Evolutionary conservation across 1,140 invertebrate species (phyloP), one percentile per base, ranked within the genome.

Genomic region (Sipha flava): DNA sequence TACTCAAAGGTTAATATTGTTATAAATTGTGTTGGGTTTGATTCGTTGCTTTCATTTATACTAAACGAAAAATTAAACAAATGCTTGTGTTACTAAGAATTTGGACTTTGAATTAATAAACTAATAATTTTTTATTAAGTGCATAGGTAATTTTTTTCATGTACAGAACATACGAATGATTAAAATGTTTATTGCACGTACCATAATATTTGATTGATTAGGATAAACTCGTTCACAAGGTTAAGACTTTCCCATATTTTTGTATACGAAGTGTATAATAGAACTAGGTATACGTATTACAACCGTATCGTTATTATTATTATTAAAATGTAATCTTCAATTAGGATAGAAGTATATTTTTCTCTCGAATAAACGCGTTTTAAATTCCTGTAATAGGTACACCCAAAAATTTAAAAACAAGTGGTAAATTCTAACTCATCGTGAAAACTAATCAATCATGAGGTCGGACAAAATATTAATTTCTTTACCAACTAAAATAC

Each of bases 201-300:
- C 64, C 34, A 66, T 37, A 40, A 66, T 23, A 21, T 43, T 66
- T 21, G 64, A 66, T 26, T 43, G 62, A 66, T 66, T 66, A 66
- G 64, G 62, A 66, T 40, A 66, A 66, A 66, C 64, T 37, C 64
- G 64, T 66, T 66, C 64, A 66, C 64, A 66, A 66, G 64, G 64
- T 66, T 66, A 66, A 23, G 34, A 66, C 64, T 66, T 66, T 66
- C 64, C 64, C 37, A 12, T 43, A 40, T 29, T 14, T 31, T 16
- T 31, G 10, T 14, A 26, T 26, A 16, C 12, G 18, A 18, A 29
- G 31, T 5, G 57, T 23, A 59, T 12, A 59, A 6, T 34, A 18
- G 12, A 26, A 7, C 0, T 23, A 26, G 16, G 21, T 66, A 40
- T 14, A 34, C 59, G 59, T 23, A 43, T 43, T n/a, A n/a, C n/a